A percentile compares a stretch with the other conserved stretches of the same genome.
Conservation (phyloP, 2,113 vertebrate genomes). For the Indri indri region DNA sequence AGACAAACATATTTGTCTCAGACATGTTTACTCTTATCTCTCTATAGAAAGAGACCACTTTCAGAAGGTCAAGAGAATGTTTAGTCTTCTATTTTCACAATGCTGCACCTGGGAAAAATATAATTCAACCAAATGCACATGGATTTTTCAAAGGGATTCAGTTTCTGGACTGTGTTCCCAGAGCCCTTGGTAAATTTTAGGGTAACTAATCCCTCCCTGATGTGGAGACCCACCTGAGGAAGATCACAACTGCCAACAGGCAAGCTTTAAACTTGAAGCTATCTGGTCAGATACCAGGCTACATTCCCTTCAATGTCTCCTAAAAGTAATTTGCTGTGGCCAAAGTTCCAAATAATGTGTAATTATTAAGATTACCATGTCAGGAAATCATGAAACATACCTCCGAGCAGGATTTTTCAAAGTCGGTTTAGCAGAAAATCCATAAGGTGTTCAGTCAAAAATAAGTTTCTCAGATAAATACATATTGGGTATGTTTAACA, state of each 20-base stretch:
- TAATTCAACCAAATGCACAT: background rate
- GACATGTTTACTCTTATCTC: background rate
- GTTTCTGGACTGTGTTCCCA: background rate
- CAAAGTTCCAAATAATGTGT: background rate
- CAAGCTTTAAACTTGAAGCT: background rate
- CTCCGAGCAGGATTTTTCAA: background rate
- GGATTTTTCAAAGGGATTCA: background rate
- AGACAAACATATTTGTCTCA: background rate
- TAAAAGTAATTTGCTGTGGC: background rate
- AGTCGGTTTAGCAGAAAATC: background rate
- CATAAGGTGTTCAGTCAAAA: background rate
- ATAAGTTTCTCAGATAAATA: background rate
- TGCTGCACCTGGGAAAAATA: background rate
- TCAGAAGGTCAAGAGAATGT: background rate
- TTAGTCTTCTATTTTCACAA: background rate
- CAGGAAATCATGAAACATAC: background rate
- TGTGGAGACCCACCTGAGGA: background rate
- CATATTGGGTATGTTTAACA: background rate
- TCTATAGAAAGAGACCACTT: background rate
- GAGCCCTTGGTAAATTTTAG: background rate
- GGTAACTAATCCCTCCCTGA: background rate
- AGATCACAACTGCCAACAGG: accelerated
- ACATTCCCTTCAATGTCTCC: background rate
- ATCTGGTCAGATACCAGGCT: background rate
- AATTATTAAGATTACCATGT: background rate